phyloP scores from a whole-genome alignment of 2,113 vertebrate genomes.

The Piprites chloris region DNA sequence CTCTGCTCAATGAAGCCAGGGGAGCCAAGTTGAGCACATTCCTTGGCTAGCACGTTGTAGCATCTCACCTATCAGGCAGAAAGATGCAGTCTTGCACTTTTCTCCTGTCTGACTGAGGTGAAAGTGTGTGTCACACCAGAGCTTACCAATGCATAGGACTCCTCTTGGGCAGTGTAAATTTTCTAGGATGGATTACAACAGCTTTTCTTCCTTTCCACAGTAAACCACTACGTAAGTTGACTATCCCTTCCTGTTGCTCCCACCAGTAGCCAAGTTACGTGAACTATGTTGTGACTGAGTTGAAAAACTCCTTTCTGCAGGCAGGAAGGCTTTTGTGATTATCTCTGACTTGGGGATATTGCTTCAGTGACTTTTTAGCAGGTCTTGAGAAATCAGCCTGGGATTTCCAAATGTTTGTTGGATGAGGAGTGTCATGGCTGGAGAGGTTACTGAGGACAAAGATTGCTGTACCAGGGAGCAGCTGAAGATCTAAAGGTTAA shows the following conservation, averaged over 20 bases:
- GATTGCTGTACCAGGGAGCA: neutral
- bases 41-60: neutral
- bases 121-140: neutral
- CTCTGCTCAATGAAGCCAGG: neutral
- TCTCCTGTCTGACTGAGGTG: neutral
- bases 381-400: conserved; percentile 18
- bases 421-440: neutral
- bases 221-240: rapidly evolving
- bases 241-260: neutral
- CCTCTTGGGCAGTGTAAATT: neutral
- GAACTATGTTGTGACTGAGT: neutral
- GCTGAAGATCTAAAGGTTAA: neutral
- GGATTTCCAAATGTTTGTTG: conserved; percentile 6
- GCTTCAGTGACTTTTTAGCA: conserved; percentile 20
- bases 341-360: neutral
- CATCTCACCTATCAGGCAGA: neutral
- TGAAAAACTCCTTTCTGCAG: neutral
- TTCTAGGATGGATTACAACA: neutral
- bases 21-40: neutral
- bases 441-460: neutral
- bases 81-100: neutral
- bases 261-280: neutral
- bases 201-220: neutral
- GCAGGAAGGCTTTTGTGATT: neutral
- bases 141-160: neutral